These are phyloP conservation scores for Anticlea derivata DNA, from an alignment of 2,888 invertebrate species.

Conservation along the genomic window DNA sequence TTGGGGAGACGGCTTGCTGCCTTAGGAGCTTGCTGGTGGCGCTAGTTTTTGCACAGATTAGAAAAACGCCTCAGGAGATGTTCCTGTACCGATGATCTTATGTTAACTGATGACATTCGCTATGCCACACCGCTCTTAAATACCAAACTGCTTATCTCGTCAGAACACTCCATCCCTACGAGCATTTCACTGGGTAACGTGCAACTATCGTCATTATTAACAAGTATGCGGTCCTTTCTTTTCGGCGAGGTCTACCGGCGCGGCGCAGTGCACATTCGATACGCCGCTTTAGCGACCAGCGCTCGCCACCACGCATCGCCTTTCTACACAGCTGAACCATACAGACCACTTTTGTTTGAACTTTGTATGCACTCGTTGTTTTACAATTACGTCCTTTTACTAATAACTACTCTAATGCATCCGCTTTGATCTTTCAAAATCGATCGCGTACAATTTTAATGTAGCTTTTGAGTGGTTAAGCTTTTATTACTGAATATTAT, in stretches of 20 bases:
- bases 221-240: constrained; percentile 79
- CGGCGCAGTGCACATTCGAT: constrained; percentile 63
- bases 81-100: constrained; percentile 69
- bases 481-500: background rate
- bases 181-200: constrained; percentile 78
- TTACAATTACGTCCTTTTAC: constrained; percentile 9
- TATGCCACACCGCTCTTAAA: constrained; percentile 79
- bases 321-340: constrained; percentile 35
- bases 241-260: constrained; percentile 66
- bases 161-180: constrained; percentile 81
- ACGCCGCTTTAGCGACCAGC: constrained; percentile 66
- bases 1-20: constrained; percentile 50
- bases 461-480: background rate
- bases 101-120: constrained; percentile 82
- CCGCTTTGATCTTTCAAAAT: constrained; percentile 3
- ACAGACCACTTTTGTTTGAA: constrained; percentile 45
- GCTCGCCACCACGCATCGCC: constrained; percentile 52
- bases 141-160: constrained; percentile 80
- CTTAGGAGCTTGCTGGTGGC: constrained; percentile 52
- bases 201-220: constrained; percentile 81
- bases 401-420: constrained; percentile 8
- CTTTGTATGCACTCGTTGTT: constrained; percentile 7
- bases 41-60: constrained; percentile 44
- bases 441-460: background rate
- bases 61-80: constrained; percentile 71